Evolutionary conservation across 1,140 invertebrate species (phyloP).

Genomic region (Cyclargus thomasi): DNA sequence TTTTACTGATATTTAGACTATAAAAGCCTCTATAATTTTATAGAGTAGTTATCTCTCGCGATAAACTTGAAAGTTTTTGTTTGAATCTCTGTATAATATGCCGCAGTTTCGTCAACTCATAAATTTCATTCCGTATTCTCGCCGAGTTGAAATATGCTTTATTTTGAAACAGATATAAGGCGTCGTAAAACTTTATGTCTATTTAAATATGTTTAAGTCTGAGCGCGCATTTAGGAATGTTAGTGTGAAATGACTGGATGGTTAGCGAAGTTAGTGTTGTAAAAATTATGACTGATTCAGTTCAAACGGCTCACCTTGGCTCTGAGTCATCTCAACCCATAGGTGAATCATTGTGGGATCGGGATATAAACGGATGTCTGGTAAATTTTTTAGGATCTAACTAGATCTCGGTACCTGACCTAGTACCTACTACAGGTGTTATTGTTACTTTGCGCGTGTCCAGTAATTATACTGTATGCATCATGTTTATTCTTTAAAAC

Average conservation of each 20-base stretch:
- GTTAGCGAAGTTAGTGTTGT: background rate
- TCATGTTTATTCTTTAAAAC: no score
- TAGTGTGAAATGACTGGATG: background rate
- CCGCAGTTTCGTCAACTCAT: conserved; percentile 1
- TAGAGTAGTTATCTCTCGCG: conserved; percentile 1
- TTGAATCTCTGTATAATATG: conserved; percentile 2
- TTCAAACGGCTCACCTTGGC: background rate
- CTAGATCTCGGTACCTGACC: background rate
- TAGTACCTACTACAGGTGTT: no score
- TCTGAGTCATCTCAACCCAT: background rate
- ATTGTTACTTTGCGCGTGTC: no score
- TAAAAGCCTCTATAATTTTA: conserved; percentile 4
- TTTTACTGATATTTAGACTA: conserved; percentile 11
- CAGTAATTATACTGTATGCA: no score
- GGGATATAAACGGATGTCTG: no score
- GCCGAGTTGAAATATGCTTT: background rate
- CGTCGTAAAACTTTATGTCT: conserved; percentile 2
- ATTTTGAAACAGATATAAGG: background rate
- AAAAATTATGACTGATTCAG: background rate
- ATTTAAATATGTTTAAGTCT: conserved; percentile 1
- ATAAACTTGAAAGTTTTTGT: conserved; percentile 14
- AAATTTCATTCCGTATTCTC: conserved; percentile 9
- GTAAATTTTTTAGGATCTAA: background rate
- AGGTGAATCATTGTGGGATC: background rate
- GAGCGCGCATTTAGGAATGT: background rate